Evolutionary conservation across 2,113 vertebrate genomes (phyloP).

Genomic region (Chaetops frenatus): DNA sequence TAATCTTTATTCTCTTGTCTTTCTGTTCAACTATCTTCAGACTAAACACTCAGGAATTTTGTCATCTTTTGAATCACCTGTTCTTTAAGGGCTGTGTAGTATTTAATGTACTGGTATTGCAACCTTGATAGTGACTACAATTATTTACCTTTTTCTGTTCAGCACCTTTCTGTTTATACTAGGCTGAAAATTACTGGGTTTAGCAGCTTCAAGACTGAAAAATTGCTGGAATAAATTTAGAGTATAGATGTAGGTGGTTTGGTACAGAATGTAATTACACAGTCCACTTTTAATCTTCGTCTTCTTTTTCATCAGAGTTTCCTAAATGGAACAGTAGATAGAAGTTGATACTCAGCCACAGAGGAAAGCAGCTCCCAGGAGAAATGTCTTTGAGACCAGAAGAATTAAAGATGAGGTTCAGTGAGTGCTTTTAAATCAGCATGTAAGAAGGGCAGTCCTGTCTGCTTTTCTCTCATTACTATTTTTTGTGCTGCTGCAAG

Average conservation of each 20-base stretch:
- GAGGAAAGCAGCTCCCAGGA: background rate
- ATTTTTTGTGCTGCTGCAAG: background rate
- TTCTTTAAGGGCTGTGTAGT: background rate
- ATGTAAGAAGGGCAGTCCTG: background rate
- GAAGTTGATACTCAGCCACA: background rate
- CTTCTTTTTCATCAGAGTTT: background rate
- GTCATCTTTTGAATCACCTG: background rate
- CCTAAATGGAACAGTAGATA: background rate
- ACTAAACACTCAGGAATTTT: background rate
- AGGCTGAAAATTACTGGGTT: slow-evolving; percentile 43
- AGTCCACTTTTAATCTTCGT: background rate
- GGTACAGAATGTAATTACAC: slow-evolving; percentile 6
- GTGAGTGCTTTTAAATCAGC: background rate
- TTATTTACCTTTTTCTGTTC: slow-evolving; percentile 30
- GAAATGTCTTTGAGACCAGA: background rate
- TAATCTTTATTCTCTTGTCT: background rate
- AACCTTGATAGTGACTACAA: background rate
- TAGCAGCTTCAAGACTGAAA: background rate
- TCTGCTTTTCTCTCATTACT: background rate
- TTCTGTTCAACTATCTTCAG: background rate
- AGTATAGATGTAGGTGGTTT: slow-evolving; percentile 32
- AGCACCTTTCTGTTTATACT: slow-evolving; percentile 23
- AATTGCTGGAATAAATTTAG: slow-evolving; percentile 2
- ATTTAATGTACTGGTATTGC: background rate
- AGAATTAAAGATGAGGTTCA: background rate